Evolutionary conservation across 1,140 invertebrate genomes (phyloP).

Genomic region (Orchestia grillus): DNA sequence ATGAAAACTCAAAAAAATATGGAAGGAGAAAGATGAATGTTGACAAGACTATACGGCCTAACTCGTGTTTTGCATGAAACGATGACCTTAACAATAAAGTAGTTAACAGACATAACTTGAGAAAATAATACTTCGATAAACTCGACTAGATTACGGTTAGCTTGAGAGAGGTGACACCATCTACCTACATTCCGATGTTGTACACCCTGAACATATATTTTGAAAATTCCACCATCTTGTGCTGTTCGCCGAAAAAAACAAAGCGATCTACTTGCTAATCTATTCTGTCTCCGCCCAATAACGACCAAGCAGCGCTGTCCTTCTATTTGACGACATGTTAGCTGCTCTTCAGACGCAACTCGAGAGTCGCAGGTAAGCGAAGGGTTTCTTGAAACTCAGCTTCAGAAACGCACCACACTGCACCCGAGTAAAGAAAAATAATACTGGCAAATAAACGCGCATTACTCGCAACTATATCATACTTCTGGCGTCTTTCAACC

Average conservation of each 20-base stretch:
- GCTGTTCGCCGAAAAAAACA: background rate
- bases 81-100: background rate
- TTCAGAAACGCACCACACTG: too few relatives aligned
- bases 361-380: too few relatives aligned
- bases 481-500: background rate
- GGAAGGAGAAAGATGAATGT: background rate
- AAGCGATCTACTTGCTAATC: background rate
- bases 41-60: background rate
- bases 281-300: background rate
- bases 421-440: too few relatives aligned
- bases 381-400: too few relatives aligned
- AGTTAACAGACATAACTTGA: background rate
- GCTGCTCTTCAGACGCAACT: too few relatives aligned
- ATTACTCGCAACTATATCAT: background rate
- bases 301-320: background rate
- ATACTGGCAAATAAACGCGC: too few relatives aligned
- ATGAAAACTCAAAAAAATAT: background rate
- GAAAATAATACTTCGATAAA: background rate
- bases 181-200: background rate
- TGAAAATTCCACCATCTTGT: background rate
- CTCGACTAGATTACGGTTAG: background rate
- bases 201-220: background rate
- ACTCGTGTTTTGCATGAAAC: background rate
- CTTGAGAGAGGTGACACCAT: background rate
- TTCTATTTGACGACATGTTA: too few relatives aligned